Evolutionary conservation across 2,113 vertebrate genomes (phyloP), one percentile per base, ranked within the genome.

Genomic region (Mystacornis crossleyi): DNA sequence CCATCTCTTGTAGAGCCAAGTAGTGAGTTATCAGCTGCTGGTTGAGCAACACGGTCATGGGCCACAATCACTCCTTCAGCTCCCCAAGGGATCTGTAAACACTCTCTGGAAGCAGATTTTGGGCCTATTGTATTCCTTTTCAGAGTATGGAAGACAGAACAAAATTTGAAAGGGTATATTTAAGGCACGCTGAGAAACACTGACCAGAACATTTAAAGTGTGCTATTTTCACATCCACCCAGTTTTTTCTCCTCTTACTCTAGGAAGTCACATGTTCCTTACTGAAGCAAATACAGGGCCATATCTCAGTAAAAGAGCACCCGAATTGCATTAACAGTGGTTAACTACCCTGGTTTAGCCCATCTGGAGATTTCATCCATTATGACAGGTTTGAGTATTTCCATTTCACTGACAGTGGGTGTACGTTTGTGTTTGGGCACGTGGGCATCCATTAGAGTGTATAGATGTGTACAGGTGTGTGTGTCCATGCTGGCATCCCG

Each of bases 271-370:
- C 1, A 2, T 20, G 4, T 28, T 73, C 51, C 69, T 77, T 50
- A 47, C 24, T 71, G 48, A 74, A 80, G 69, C 8, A 91, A 86
- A 84, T 31, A 13, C 9, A 67, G 36, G 23, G 34, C 25, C 54
- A 20, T 6, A 15, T 57, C 47, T 64, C 18, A 11, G 26, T 33
- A 55, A 72, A 31, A 71, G 15, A 75, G 28, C 23, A 91, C 14
- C 25, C 84, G 78, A 86, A 85, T 45, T 69, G 14, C 20, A 47
- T 87, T 75, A 60, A n/a, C 8, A 48, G 23, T 47, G 78, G 13
- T 78, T 71, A 93, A 67, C 36, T 61, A 42, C 26, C 33, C 67
- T 75, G 45, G 80, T 85, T 89, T 75, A 82, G n/a, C 28, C 38
- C 18, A 38, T 65, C 23, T 66, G 87, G 54, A 82, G 33, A 50